Base-by-base conservation (phyloP, 1,140 invertebrate genomes). In the Tetramorium parvispinum region DNA sequence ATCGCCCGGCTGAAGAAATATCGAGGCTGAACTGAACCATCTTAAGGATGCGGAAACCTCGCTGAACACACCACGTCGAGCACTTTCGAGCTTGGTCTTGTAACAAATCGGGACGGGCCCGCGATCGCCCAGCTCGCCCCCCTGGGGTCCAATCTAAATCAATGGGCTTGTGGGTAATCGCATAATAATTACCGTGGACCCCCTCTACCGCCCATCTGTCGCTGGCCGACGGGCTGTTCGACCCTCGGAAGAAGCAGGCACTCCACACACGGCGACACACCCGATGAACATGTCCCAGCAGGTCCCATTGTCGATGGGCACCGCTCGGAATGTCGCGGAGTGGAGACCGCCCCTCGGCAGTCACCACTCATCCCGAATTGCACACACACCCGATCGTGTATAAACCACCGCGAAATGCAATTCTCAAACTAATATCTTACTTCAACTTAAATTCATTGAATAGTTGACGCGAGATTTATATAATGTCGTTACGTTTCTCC, bases 121-220 rank as follows among this genome's bases (percentile, higher is more conserved):
- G 10, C 73, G 53, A 55, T 68, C 88, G 55, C 66, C 43, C 65
- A 65, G 63, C 75, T 57, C 59, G 57, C 91, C 90, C 93, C 77
- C 92, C 93, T 89, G 91, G 91, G 91, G 92, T 90, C 89, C 93
- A 94, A 94, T 95, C 94, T 95, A 95, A 95, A 95, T 95, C 94
- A 95, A 95, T 95, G 94, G 93, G 91, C 93, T 95, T 95, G 94
- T 95, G 94, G 94, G 94, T 95, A 95, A 95, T 95, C 94, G 94
- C 93, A 95, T 95, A 95, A 95, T 95, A 95, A 95, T 95, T 95
- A 95, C 94, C 89, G 86, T 68, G 90, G 92, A 94, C 94, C 91
- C 94, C 94, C 94, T 90, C 91, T 92, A 93, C 91, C 81, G 92
- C 89, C 91, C 94, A 95, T 95, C 94, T 95, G 94, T 95, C 94